These are phyloP conservation scores for Yasuhikotakia modesta DNA, from an alignment of 2,797 vertebrate species.

Conservation along the genomic window DNA sequence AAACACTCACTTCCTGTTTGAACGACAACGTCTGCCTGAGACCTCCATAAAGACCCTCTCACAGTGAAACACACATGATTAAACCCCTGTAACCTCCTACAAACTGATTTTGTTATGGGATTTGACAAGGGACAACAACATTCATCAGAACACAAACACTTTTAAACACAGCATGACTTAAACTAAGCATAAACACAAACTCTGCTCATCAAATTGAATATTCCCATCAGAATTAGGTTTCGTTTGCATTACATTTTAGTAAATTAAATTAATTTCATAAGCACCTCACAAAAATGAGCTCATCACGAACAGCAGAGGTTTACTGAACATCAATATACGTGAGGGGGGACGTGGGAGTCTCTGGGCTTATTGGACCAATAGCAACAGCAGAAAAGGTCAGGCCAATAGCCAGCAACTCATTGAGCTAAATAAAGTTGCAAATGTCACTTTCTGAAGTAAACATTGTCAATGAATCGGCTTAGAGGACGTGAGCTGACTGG, in stretches of 20 bases:
- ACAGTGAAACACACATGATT: not conserved
- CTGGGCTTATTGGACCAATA: slow-evolving; percentile 64
- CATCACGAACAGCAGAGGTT: slow-evolving; percentile 70
- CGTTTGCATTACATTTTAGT: slow-evolving; percentile 52
- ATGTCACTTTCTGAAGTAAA: slow-evolving; percentile 78
- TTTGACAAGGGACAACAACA: slow-evolving; percentile 6
- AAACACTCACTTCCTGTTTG: not conserved
- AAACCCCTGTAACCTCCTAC: not conserved
- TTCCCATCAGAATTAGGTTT: slow-evolving; percentile 31
- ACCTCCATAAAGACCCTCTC: not conserved
- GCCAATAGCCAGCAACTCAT: slow-evolving; percentile 72
- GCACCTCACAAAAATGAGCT: slow-evolving; percentile 68
- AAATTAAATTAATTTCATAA: slow-evolving; percentile 68
- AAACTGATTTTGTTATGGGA: slow-evolving; percentile 16
- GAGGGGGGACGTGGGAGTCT: slow-evolving; percentile 48
- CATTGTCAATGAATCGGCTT: slow-evolving; percentile 64
- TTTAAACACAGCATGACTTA: slow-evolving; percentile 34
- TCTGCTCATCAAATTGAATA: slow-evolving; percentile 63
- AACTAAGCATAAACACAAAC: slow-evolving; percentile 47
- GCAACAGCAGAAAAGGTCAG: slow-evolving; percentile 75
- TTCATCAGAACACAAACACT: not conserved
- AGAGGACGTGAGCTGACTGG: slow-evolving; percentile 47
- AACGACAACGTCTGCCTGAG: not conserved
- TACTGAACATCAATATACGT: slow-evolving; percentile 74
- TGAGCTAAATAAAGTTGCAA: slow-evolving; percentile 80